These are phyloP conservation scores for Hipposideros armiger DNA, from an alignment of 2,113 vertebrate genomes.

Conservation along the genomic window DNA sequence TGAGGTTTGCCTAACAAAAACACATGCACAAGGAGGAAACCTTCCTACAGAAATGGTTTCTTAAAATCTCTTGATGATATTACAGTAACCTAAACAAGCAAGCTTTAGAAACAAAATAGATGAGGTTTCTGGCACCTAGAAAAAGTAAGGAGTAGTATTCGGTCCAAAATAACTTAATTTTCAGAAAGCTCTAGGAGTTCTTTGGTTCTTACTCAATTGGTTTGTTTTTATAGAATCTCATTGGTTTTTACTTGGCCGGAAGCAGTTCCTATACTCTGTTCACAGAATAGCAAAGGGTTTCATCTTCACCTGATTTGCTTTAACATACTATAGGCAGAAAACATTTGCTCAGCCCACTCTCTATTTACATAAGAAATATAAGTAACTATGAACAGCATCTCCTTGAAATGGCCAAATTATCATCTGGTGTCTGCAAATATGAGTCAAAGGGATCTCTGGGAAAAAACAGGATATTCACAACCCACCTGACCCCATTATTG, in stretches of 20 bases:
- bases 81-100: not conserved
- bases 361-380: slow-evolving; percentile 38
- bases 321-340: not conserved
- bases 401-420: slow-evolving; percentile 65
- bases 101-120: slow-evolving; percentile 4
- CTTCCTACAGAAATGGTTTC: not conserved
- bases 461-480: not conserved
- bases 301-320: not conserved
- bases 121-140: not conserved
- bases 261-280: not conserved
- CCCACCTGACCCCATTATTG: not conserved
- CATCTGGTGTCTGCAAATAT: slow-evolving; percentile 58
- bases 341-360: slow-evolving; percentile 6
- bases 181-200: not conserved
- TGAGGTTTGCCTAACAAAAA: not conserved
- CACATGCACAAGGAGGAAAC: not conserved
- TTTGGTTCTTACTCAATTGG: not conserved
- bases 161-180: not conserved
- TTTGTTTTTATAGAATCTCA: not conserved
- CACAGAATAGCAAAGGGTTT: not conserved
- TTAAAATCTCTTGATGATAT: not conserved
- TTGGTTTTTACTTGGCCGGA: not conserved
- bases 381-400: slow-evolving; percentile 47
- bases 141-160: not conserved
- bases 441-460: slow-evolving; percentile 43